These are phyloP conservation scores for Marmota monax DNA, from an alignment of 2,113 vertebrate species.

Conservation along the genomic window DNA sequence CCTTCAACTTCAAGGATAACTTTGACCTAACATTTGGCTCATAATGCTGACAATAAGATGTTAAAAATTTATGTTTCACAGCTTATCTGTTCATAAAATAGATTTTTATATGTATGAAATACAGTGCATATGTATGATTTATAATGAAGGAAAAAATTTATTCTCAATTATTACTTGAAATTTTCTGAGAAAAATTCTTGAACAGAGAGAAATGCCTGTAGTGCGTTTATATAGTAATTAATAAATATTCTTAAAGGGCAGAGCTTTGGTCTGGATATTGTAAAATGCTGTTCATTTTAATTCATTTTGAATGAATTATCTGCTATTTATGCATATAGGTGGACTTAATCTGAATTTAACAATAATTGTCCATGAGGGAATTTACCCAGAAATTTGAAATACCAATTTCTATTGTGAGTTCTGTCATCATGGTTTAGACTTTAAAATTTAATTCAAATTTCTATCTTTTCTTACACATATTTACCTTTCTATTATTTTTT, in stretches of 20 bases:
- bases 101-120: not conserved
- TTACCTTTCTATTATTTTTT: not conserved
- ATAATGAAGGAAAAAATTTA: not conserved
- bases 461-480: not conserved
- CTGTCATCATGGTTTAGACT: not conserved
- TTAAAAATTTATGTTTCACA: not conserved
- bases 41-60: not conserved
- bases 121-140: not conserved
- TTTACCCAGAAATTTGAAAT: slow-evolving; percentile 6
- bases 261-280: not conserved
- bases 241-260: not conserved
- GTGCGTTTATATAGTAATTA: not conserved
- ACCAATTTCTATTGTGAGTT: not conserved
- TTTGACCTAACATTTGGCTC: not conserved
- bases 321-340: not conserved
- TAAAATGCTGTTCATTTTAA: not conserved
- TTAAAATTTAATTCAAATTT: not conserved
- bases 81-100: not conserved
- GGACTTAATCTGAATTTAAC: not conserved
- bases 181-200: slow-evolving; percentile 24
- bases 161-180: not conserved
- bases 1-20: not conserved
- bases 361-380: not conserved
- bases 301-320: not conserved
- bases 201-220: not conserved